A percentile compares a stretch with the other conserved stretches of the same genome.
Conservation (phyloP, 2,888 invertebrate species). For the Periphyllus acericola region DNA sequence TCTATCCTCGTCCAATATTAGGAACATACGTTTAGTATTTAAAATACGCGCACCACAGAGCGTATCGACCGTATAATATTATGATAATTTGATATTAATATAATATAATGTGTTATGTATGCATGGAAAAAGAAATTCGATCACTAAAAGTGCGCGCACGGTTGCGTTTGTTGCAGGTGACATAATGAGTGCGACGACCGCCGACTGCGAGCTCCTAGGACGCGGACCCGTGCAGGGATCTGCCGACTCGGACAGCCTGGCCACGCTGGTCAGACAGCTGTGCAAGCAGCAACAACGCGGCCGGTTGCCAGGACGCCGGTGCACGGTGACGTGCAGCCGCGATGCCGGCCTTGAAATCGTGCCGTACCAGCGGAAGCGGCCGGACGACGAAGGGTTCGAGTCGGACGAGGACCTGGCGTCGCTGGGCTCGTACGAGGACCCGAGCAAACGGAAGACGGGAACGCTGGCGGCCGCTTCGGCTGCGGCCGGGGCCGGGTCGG, state of each 20-base stretch:
- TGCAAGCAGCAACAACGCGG: slow-evolving; percentile 54
- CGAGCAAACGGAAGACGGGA: slow-evolving; percentile 63
- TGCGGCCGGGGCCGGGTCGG: slow-evolving; percentile 63
- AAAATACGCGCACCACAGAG: too few species aligned
- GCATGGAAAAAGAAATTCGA: too few species aligned
- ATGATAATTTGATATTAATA: too few species aligned
- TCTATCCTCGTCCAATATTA: too few species aligned
- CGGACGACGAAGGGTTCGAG: slow-evolving; percentile 66
- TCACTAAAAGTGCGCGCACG: too few species aligned
- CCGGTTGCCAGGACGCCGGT: slow-evolving; percentile 59
- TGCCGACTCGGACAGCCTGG: slow-evolving; percentile 64
- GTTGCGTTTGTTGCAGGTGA: slow-evolving; percentile 18
- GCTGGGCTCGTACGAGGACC: slow-evolving; percentile 64
- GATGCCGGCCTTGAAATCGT: slow-evolving; percentile 61
- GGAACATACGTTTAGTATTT: too few species aligned
- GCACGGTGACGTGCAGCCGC: slow-evolving; percentile 61
- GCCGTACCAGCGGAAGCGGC: slow-evolving; percentile 58
- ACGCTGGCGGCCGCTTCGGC: slow-evolving; percentile 62
- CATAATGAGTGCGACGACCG: slow-evolving; percentile 43
- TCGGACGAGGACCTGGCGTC: slow-evolving; percentile 67
- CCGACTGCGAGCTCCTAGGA: slow-evolving; percentile 65
- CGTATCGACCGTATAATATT: too few species aligned
- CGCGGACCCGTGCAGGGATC: slow-evolving; percentile 64
- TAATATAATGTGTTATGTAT: too few species aligned
- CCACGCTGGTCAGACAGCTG: slow-evolving; percentile 63